A percentile compares a stretch with the other conserved stretches of the same genome.
phyloP scores from a whole-genome alignment of 2,113 vertebrate genomes.

The Gymnogyps californianus region DNA sequence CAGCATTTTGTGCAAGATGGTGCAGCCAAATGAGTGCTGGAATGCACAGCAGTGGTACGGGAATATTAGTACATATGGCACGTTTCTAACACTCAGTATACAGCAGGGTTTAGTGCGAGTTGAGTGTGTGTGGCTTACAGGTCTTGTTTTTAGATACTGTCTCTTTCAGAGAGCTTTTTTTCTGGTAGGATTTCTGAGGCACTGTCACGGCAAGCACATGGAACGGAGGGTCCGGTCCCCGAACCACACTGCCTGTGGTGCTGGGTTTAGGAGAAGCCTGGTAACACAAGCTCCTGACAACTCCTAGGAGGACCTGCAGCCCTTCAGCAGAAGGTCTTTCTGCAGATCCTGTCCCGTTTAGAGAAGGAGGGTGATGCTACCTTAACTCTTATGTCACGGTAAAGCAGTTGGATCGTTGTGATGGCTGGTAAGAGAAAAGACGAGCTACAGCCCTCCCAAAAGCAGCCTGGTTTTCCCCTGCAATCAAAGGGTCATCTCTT shows the following conservation, averaged over 20 bases:
- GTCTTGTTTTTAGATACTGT: neutral
- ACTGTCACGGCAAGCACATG: neutral
- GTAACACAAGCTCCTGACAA: neutral
- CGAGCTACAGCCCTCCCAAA: neutral
- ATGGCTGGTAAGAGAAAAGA: neutral
- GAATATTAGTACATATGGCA: accelerated
- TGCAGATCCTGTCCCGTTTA: neutral
- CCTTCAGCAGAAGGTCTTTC: neutral
- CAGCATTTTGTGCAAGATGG: neutral
- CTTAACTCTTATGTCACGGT: neutral
- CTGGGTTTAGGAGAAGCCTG: neutral
- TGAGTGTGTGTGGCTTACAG: neutral
- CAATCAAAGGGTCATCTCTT: neutral
- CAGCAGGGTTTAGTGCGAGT: neutral
- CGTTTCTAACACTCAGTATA: neutral
- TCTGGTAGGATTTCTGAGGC: neutral
- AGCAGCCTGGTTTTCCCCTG: neutral
- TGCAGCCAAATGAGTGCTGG: neutral
- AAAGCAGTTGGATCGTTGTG: neutral
- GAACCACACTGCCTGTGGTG: no score
- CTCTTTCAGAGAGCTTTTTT: neutral
- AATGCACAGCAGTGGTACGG: neutral
- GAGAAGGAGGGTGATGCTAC: neutral
- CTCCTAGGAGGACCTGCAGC: neutral
- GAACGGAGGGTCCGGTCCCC: neutral